Evolutionary conservation across 1,140 invertebrate species (phyloP), one percentile per base, ranked within the genome.

Genomic region (Calephelis nemesis): DNA sequence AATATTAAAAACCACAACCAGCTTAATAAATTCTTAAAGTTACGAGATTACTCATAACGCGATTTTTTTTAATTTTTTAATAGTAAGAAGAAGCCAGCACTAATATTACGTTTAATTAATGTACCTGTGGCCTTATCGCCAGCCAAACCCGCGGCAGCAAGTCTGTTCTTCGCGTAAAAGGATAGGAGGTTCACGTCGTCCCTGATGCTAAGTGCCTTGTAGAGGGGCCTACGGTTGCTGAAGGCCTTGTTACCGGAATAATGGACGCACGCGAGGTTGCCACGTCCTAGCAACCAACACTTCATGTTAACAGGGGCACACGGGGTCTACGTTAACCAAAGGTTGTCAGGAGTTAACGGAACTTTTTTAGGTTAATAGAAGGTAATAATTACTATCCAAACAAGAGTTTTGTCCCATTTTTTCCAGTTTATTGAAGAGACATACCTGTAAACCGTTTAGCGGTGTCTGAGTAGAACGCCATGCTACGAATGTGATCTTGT

Each of bases 231-330:
- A 79, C 96, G 94, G 78, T 94, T 93, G 72, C 95, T 94, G 85
- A 96, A 95, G 45, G 94, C 94, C 84, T 94, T 96, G 74, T 95
- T 95, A 74, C 95, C 96, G 82, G 95, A 95, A 87, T 96, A 96
- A 78, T 95, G 94, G 76, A 97, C 93, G 88, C 95, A 96, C 49
- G 96, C 94, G 82, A 97, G 92, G 92, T 95, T 94, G 69, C 96
- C 96, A 82, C 92, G 93, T 86, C 94, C 94, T 95, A 91, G 83
- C 77, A 82, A 80, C 80, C 76, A 87, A 86, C 83, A 87, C 82
- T 83, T 81, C 79, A 81, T 71, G 82, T 87, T 88, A 84, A 73
- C 77, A 85, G 72, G 80, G 74, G 30, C 83, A 88, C 79, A 79
- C 85, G 79, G 75, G 82, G 82, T 76, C 64, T 40, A 60, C 30